A percentile compares a stretch with the other conserved stretches of the same genome.
Conservation (phyloP, 2,113 vertebrate genomes). For the Miniopterus natalensis region DNA sequence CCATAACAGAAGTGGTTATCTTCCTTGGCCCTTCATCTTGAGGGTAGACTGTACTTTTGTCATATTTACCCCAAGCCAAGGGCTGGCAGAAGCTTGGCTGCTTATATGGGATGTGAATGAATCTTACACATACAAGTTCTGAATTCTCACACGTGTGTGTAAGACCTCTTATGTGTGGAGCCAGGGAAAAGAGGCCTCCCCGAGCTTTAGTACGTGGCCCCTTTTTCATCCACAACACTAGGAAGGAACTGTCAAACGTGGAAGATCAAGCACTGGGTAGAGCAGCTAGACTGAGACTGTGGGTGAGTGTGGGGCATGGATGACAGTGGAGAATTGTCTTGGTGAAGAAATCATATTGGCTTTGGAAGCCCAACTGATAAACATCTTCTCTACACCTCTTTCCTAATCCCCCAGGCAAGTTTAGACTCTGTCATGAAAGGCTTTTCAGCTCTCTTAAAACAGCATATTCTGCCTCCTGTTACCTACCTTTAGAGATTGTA, state of each 20-base stretch:
- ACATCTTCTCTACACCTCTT: background rate
- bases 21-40: background rate
- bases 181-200: background rate
- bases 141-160: background rate
- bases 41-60: background rate
- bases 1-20: background rate
- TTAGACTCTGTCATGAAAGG: background rate
- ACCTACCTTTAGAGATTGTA: background rate
- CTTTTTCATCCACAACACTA: background rate
- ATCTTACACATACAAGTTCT: background rate
- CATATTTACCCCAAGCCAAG: background rate
- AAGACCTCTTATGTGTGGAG: background rate
- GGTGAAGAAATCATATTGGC: background rate
- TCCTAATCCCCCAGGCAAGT: background rate
- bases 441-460: constrained; percentile 3
- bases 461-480: background rate
- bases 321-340: background rate
- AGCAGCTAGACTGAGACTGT: background rate
- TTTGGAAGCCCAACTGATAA: background rate
- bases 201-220: background rate
- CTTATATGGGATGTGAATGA: background rate
- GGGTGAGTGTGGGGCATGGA: background rate
- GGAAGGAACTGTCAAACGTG: background rate
- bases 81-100: background rate
- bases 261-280: background rate